A percentile compares a stretch with the other conserved stretches of the same genome.
Conservation (phyloP, 64 coral and sea anemone species). For the Montipora capricornis region DNA sequence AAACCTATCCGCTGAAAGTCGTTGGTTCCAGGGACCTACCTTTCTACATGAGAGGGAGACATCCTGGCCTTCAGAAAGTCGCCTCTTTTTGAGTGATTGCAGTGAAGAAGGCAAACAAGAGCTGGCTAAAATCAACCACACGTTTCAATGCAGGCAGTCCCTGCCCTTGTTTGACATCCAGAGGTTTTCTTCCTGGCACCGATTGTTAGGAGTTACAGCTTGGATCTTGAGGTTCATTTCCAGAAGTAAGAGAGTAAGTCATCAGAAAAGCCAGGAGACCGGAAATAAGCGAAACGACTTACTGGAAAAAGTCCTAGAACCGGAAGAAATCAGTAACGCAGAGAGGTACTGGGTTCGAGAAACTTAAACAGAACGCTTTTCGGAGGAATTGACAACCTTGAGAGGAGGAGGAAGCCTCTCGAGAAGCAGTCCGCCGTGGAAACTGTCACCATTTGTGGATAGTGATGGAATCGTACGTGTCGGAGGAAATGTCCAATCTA, state of each 20-base stretch:
- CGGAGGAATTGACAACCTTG: no score
- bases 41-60: no score
- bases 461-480: no score
- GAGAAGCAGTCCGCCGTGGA: no score
- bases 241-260: neutral
- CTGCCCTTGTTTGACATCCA: conserved; percentile 17
- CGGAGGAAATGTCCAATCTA: no score
- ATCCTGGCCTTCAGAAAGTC: no score
- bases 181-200: conserved; percentile 11
- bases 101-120: conserved; percentile 6
- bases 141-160: conserved; percentile 8
- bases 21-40: no score
- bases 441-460: no score
- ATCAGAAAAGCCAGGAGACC: neutral
- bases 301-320: neutral
- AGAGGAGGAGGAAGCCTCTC: no score
- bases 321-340: conserved; percentile 34
- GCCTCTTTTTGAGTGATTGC: no score
- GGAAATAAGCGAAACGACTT: neutral
- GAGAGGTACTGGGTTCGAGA: conserved; percentile 38
- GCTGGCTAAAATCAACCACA: conserved; percentile 1
- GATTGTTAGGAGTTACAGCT: conserved; percentile 8
- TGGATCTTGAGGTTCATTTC: neutral
- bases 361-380: no score
- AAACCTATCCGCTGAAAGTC: no score